A percentile compares a stretch with the other conserved stretches of the same genome.
Conservation (phyloP, 2,113 vertebrate genomes). For the Oncorhynchus tshawytscha region DNA sequence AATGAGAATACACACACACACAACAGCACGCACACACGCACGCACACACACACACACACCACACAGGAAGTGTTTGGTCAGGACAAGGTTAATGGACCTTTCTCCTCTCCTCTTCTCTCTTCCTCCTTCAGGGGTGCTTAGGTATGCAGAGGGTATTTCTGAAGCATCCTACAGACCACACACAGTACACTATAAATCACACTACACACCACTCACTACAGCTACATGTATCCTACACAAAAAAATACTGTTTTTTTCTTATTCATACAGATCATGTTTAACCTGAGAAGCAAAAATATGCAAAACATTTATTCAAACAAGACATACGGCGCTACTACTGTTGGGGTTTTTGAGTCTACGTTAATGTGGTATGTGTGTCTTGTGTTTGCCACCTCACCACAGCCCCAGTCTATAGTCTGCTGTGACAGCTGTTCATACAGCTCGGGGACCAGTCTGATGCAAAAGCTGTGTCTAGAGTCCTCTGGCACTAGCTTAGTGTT, state of each 20-base stretch:
- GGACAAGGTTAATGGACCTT: not conserved
- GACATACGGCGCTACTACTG: not conserved
- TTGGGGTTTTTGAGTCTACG: conserved; percentile 24
- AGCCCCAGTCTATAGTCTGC: conserved; percentile 1
- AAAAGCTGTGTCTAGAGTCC: conserved; percentile 60
- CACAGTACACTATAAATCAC: conserved; percentile 3
- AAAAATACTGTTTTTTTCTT: too few relatives aligned
- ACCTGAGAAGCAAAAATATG: too few relatives aligned
- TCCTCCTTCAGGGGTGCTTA: conserved; percentile 66
- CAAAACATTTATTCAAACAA: too few relatives aligned
- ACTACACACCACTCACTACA: too few relatives aligned
- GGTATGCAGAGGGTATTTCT: conserved; percentile 62
- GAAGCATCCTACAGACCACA: conserved; percentile 32
- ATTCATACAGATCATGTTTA: too few relatives aligned
- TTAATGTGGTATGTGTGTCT: not conserved
- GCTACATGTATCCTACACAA: too few relatives aligned
- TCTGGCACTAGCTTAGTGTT: conserved; percentile 74
- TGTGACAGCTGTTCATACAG: conserved; percentile 64
- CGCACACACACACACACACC: not conserved
- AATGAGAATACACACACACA: conserved; percentile 66
- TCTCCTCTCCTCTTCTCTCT: conserved; percentile 49
- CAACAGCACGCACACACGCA: not conserved
- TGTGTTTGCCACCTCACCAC: conserved; percentile 14
- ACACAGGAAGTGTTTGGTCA: conserved; percentile 71
- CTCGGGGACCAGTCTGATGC: conserved; percentile 73